Conservation (phyloP, 2,888 invertebrate genomes). For the Sepioteuthis lessoniana region DNA sequence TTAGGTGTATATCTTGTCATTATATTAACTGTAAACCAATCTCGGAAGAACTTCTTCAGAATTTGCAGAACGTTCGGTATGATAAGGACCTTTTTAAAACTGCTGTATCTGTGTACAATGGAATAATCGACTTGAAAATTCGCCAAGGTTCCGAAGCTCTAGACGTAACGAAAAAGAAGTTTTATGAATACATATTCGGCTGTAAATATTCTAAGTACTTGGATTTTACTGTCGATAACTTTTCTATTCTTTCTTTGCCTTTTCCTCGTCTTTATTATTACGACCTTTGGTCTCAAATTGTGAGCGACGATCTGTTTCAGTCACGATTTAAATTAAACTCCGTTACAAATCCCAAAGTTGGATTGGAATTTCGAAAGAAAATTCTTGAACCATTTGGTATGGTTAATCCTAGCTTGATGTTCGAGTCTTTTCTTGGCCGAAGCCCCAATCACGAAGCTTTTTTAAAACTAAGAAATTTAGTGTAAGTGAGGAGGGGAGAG, state of each 20-base stretch:
- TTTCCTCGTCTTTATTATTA: background rate
- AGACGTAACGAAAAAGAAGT: background rate
- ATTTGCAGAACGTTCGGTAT: background rate
- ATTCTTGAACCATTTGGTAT: background rate
- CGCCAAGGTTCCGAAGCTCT: background rate
- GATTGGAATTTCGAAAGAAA: background rate
- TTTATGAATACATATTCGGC: background rate
- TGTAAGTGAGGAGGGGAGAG: too few species aligned
- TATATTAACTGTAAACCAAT: background rate
- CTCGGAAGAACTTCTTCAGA: background rate
- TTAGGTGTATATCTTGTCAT: background rate
- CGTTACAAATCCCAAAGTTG: background rate
- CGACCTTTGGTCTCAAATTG: background rate
- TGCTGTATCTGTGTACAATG: background rate
- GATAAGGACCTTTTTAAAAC: background rate
- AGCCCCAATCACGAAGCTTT: background rate
- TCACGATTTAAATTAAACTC: background rate
- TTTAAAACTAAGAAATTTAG: background rate
- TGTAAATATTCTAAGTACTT: background rate
- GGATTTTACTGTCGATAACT: background rate
- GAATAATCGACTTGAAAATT: background rate
- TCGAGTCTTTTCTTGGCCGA: background rate
- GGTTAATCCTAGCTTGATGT: background rate
- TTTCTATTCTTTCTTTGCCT: background rate
- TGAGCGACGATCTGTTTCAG: background rate